Evolutionary conservation across 2,797 vertebrate genomes (phyloP).

Genomic region (Macrochelys suwanniensis): DNA sequence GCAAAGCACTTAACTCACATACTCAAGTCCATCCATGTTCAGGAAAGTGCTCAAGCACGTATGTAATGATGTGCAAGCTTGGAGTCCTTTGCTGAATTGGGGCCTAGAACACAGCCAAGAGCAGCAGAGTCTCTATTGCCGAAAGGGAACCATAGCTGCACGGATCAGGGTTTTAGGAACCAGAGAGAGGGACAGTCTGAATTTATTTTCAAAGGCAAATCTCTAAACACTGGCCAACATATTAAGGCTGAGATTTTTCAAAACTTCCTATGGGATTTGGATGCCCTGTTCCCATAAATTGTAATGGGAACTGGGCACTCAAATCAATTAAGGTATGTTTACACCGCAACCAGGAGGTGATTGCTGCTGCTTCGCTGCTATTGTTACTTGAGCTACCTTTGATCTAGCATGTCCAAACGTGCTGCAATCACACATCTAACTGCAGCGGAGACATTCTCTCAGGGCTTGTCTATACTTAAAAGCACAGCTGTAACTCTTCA

Average conservation of each 20-base stretch:
- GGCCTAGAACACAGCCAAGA: conserved; percentile 6
- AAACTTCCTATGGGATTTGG: conserved; percentile 22
- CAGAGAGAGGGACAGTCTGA: neutral
- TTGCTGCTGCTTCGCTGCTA: neutral
- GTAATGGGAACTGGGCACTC: neutral
- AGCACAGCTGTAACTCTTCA: no score
- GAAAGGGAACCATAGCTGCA: conserved; percentile 9
- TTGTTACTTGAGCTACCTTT: neutral
- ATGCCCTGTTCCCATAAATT: neutral
- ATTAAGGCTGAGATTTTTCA: neutral
- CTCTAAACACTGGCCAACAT: neutral
- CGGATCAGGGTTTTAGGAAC: neutral
- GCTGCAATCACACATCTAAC: neutral
- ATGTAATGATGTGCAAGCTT: neutral
- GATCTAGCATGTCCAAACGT: neutral
- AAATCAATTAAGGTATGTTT: neutral
- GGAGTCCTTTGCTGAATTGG: neutral
- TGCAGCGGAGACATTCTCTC: neutral
- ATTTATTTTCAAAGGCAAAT: neutral
- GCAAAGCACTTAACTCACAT: neutral
- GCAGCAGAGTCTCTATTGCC: neutral
- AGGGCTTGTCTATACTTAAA: neutral
- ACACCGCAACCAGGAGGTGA: neutral
- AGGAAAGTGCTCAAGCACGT: neutral
- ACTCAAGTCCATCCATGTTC: neutral